Percentiles rank a stretch among this genome's conserved stretches.
These are phyloP conservation scores for Dione juno DNA, from an alignment of 2,888 invertebrate genomes.

Conservation along the genomic window DNA sequence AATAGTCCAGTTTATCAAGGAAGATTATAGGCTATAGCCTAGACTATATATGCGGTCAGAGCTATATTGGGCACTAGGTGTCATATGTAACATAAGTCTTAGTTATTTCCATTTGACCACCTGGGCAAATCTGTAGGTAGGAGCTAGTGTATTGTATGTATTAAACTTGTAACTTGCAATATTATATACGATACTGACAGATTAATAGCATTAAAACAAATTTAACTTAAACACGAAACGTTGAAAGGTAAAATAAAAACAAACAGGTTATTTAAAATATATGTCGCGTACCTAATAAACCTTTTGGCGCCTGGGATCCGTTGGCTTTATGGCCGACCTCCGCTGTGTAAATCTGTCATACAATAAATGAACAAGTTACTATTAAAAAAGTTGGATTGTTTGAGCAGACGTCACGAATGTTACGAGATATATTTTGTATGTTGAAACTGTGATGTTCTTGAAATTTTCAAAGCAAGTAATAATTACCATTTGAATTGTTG, in stretches of 20 bases:
- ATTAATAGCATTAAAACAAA: conserved; percentile 5
- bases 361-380: conserved; percentile 23
- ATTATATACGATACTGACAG: background rate
- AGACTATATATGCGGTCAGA: no score
- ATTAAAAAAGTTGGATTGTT: conserved; percentile 1
- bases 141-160: no score
- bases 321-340: conserved; percentile 34
- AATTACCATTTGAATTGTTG: no score
- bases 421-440: background rate
- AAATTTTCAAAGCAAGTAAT: no score
- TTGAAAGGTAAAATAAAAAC: conserved; percentile 32
- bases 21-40: no score
- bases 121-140: no score
- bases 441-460: no score
- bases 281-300: conserved; percentile 39
- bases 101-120: no score
- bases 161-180: background rate
- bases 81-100: no score
- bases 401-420: background rate
- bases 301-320: conserved; percentile 30
- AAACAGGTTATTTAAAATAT: conserved; percentile 40
- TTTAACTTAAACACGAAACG: conserved; percentile 11
- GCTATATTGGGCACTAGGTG: no score
- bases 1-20: no score
- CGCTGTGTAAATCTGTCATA: conserved; percentile 34